These are phyloP conservation scores for Atherinosoma microstoma DNA, from an alignment of 2,797 vertebrate species.

Conservation along the genomic window DNA sequence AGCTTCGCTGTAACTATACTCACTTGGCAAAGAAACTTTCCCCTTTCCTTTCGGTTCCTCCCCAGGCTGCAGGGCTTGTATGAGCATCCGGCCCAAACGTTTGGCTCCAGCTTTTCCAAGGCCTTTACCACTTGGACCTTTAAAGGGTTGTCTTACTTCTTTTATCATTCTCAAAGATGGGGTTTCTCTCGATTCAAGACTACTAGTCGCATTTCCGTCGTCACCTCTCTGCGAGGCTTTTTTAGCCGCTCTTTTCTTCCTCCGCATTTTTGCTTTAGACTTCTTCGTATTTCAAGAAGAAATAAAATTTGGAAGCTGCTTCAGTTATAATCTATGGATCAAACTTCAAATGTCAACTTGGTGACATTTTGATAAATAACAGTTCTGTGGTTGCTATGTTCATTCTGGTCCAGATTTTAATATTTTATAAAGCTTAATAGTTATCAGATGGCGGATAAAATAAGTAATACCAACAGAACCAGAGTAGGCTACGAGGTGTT, in stretches of 20 bases:
- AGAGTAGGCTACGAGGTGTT: neutral
- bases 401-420: neutral
- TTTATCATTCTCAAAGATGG: neutral
- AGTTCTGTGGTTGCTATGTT: conserved; percentile 8
- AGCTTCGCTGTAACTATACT: conserved; percentile 9
- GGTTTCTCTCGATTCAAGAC: neutral
- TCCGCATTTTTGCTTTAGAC: conserved; percentile 11
- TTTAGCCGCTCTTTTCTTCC: neutral
- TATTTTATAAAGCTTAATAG: neutral
- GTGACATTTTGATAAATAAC: conserved; percentile 21
- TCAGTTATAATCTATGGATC: neutral
- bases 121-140: conserved; percentile 26
- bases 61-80: conserved; percentile 20
- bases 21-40: conserved; percentile 23
- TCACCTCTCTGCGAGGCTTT: neutral
- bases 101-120: conserved; percentile 59
- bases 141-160: neutral
- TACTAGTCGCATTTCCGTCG: neutral
- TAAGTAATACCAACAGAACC: neutral
- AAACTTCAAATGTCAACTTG: neutral
- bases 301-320: neutral
- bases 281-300: neutral
- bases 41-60: neutral
- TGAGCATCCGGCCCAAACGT: conserved; percentile 44
- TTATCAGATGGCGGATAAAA: neutral